A percentile compares a stretch with the other conserved stretches of the same genome.
Evolutionary conservation across 1,140 invertebrate genomes (phyloP).

Genomic region (Lepidurus couesii): DNA sequence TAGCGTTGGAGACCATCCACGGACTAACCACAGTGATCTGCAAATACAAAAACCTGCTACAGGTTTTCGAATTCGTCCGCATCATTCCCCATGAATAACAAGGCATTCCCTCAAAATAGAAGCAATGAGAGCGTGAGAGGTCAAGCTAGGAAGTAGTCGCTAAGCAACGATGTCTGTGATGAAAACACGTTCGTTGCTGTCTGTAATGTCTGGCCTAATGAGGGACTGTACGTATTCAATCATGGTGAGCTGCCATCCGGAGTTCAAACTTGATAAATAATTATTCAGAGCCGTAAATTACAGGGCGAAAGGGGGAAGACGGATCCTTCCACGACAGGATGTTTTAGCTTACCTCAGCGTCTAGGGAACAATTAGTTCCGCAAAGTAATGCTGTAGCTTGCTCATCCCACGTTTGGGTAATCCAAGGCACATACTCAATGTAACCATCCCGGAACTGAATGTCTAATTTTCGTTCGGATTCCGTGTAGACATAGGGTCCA

Average conservation of each 20-base stretch:
- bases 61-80: no score
- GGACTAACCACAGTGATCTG: neutral
- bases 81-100: neutral
- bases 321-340: neutral
- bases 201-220: neutral
- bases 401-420: conserved; percentile 1
- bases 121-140: neutral
- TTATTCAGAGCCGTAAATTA: conserved; percentile 4
- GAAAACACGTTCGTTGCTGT: neutral
- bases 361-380: conserved; percentile 1
- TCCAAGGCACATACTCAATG: neutral
- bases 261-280: neutral
- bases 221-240: neutral
- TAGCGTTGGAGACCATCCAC: neutral
- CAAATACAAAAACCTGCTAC: neutral
- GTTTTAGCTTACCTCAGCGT: neutral
- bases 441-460: conserved; percentile 7
- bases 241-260: neutral
- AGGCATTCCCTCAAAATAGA: neutral
- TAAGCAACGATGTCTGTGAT: conserved; percentile 15
- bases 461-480: neutral
- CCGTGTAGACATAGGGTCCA: neutral
- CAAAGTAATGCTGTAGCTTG: conserved; percentile 1
- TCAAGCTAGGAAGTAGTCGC: neutral
- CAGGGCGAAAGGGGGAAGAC: neutral